Evolutionary conservation across 2,113 vertebrate species (phyloP), one percentile per base, ranked within the genome.

Genomic region (Passer domesticus): DNA sequence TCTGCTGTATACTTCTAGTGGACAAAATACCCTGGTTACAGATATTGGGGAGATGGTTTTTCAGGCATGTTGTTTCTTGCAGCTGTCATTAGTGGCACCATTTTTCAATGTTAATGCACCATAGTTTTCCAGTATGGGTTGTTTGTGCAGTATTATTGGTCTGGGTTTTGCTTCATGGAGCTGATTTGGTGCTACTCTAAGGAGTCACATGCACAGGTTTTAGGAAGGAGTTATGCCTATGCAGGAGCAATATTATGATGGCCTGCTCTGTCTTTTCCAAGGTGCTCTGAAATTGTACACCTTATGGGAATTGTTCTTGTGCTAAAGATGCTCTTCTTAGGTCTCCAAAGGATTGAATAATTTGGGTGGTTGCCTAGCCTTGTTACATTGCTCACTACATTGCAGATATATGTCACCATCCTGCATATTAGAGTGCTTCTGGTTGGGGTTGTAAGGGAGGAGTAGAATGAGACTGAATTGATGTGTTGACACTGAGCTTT

Each of bases 361-460:
- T 64, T 76, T 22, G 30, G 2, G 13, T 68, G 15, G 6, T 53
- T 3, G 5, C 27, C 16, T 43, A 19, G 7, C 44, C 30, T 79
- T 67, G 43, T 31, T 49, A 24, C 1, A 0, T 46, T 78, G 56
- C 60, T 77, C 7, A 10, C 20, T 63, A 8, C 5, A 4, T 33
- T 47, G 21, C 46, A 20, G 63, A 20, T 58, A 49, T 0, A 0
- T 28, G 31, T 73, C 2, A 2, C 50, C 0, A 1, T 66, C 37
- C 28, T 50, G 63, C 6, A 2, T 31, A 23, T 35, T 60, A 23
- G 24, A 35, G 14, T 67, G 37, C 64, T 72, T 94, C 28, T 58
- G 25, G 46, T 13, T 3, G 4, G n/a, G 21, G 4, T 76, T 75
- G 9, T 64, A 22, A 73, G 69, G 49, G 35, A 66, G 35, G n/a